Evolutionary conservation across 2,888 invertebrate genomes (phyloP), one percentile per base, ranked within the genome.

Genomic region (Drosophila acutilabella): DNA sequence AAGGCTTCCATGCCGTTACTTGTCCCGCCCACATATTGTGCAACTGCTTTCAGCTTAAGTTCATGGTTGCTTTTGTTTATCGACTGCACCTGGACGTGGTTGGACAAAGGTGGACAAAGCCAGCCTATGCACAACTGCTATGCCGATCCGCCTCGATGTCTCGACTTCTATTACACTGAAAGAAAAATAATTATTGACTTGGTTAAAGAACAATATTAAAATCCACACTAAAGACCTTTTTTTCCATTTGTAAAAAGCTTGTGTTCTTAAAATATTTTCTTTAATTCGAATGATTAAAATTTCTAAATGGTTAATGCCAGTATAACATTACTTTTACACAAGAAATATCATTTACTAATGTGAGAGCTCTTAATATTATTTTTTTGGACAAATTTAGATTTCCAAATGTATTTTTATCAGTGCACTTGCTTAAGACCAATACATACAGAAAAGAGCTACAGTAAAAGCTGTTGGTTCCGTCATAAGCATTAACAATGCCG

Each of bases 1-100:
- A 75, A 47, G 54, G 26, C 68, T 61, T 61, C 41, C 53, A 64
- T 45, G 54, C 51, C 60, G 64, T 52, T 44, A 56, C 54, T 52
- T 44, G 36, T 41, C 30, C 26, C 14, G 20, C 54, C 56, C 57
- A 57, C 57, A 57, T 40, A 59, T 77, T 61, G 54, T 70, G 64
- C 45, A 62, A 59, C 58, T 74, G 70, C 64, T 52, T 68, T 64
- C 53, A 77, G 78, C 74, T 64, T 72, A 81, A 81, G 77, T 71
- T 70, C 84, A 72, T 71, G 72, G 74, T 44, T 69, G 78, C 74
- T 71, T 70, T 76, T 84, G 70, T 79, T 75, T 87, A 83, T 84
- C 76, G 74, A 81, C 74, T 64, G 56, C 54, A 59, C 65, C 64
- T 56, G 61, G 57, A 36, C 53, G 36, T 47, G 41, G 42, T 23